Conservation (phyloP, 1,140 invertebrate genomes). For the Heliothis subflexa region DNA sequence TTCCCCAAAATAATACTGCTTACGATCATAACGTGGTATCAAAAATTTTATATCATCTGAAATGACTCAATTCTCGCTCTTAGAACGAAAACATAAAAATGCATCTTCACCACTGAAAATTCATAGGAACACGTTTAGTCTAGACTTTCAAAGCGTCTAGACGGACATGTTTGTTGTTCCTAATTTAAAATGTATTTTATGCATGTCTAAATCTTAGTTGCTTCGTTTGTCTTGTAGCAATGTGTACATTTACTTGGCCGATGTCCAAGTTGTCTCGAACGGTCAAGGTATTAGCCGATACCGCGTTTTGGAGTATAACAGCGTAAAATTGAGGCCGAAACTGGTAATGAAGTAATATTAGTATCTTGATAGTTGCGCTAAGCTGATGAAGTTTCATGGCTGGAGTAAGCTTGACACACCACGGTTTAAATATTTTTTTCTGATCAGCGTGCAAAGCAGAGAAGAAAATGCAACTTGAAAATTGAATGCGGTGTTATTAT, state of each 20-base stretch:
- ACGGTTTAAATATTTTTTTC: too few relatives aligned
- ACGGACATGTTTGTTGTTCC: constrained; percentile 15
- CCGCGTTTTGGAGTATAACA: constrained; percentile 41
- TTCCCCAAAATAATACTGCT: not conserved
- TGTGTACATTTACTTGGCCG: constrained; percentile 42
- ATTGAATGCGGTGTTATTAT: too few relatives aligned
- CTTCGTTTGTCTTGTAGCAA: constrained; percentile 45
- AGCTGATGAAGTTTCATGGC: not conserved
- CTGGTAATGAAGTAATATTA: constrained; percentile 12
- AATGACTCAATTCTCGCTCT: not conserved
- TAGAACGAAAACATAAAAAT: constrained; percentile 12
- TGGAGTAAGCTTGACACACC: too few relatives aligned
- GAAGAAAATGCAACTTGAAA: too few relatives aligned
- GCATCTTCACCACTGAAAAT: constrained; percentile 10
- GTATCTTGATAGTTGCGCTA: not conserved
- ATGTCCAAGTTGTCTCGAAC: constrained; percentile 32
- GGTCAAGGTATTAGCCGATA: constrained; percentile 44
- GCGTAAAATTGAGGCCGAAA: constrained; percentile 24
- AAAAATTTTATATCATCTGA: not conserved
- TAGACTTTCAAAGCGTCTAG: constrained; percentile 40
- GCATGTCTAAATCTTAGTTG: constrained; percentile 47
- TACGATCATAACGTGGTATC: not conserved
- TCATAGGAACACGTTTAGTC: constrained; percentile 23
- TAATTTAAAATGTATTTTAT: constrained; percentile 50
- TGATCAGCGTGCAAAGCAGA: too few relatives aligned